Percentiles rank a stretch among this genome's conserved stretches.
Evolutionary conservation across 2,113 vertebrate genomes (phyloP).

Genomic region (Clinocottus analis): DNA sequence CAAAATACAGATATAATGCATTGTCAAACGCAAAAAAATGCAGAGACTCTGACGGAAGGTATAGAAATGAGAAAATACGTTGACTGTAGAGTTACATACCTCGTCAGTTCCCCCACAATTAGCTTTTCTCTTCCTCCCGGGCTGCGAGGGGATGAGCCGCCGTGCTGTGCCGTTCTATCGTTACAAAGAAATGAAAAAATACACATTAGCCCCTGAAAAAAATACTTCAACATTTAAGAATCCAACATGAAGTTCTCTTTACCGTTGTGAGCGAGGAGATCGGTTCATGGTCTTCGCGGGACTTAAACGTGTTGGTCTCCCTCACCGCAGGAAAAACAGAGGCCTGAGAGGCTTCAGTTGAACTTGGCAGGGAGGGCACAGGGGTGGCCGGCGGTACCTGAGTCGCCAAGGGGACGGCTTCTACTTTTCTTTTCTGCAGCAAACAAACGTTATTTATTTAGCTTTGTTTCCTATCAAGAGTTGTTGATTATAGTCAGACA

Average conservation of each 20-base stretch:
- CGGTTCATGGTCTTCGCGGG: conserved; percentile 82
- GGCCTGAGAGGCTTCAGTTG: conserved; percentile 87
- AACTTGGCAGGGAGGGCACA: conserved; percentile 82
- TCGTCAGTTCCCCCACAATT: conserved; percentile 90
- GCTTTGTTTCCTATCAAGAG: not conserved
- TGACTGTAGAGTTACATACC: conserved; percentile 71
- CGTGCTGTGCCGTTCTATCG: conserved; percentile 88
- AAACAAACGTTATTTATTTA: conserved; percentile 41
- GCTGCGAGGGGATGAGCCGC: conserved; percentile 85
- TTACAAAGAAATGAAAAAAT: not conserved
- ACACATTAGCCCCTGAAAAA: not conserved
- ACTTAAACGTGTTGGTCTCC: conserved; percentile 80
- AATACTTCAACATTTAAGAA: not conserved
- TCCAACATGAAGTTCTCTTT: not conserved
- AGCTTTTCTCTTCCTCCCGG: conserved; percentile 91
- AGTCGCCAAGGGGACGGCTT: conserved; percentile 84
- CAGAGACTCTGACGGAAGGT: not conserved
- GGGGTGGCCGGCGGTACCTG: conserved; percentile 85
- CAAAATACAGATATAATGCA: not conserved
- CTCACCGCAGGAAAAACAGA: conserved; percentile 87
- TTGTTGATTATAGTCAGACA: conserved; percentile 14
- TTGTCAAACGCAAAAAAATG: not conserved
- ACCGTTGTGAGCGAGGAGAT: conserved; percentile 81
- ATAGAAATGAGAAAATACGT: not conserved
- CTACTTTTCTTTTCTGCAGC: conserved; percentile 92